Conservation (phyloP, 2,888 invertebrate species). For the Ennomos quercinarius region DNA sequence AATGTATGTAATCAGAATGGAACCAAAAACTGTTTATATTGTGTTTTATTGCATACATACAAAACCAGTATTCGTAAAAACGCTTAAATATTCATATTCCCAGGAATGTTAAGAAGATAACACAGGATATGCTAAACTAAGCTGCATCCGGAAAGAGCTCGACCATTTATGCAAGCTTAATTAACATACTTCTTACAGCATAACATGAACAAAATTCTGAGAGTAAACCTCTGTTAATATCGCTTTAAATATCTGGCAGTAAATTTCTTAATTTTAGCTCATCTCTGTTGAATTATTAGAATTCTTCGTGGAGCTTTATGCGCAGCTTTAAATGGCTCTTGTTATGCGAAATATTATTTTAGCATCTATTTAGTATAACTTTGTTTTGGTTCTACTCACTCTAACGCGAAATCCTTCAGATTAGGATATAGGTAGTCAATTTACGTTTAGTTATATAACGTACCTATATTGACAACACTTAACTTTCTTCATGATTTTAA, state of each 20-base stretch:
- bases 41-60: too few relatives aligned
- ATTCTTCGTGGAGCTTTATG: constrained; percentile 21
- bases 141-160: constrained; percentile 4
- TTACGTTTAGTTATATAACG: too few relatives aligned
- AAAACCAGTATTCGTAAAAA: too few relatives aligned
- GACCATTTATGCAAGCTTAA: constrained; percentile 16
- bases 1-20: too few relatives aligned
- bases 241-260: constrained; percentile 16
- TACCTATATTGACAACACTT: too few relatives aligned
- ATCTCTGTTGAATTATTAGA: constrained; percentile 24
- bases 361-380: constrained; percentile 7
- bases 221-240: constrained; percentile 10
- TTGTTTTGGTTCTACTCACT: too few relatives aligned
- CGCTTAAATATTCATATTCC: not conserved
- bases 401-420: too few relatives aligned
- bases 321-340: constrained; percentile 23
- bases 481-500: too few relatives aligned
- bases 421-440: too few relatives aligned
- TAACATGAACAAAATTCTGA: constrained; percentile 2
- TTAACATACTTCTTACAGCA: constrained; percentile 14
- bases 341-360: constrained; percentile 19
- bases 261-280: constrained; percentile 25
- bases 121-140: constrained; percentile 9
- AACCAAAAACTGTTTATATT: too few relatives aligned
- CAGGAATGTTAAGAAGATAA: constrained; percentile 8